These are phyloP conservation scores for Nebria salina DNA, from an alignment of 2,888 invertebrate species.

Conservation along the genomic window DNA sequence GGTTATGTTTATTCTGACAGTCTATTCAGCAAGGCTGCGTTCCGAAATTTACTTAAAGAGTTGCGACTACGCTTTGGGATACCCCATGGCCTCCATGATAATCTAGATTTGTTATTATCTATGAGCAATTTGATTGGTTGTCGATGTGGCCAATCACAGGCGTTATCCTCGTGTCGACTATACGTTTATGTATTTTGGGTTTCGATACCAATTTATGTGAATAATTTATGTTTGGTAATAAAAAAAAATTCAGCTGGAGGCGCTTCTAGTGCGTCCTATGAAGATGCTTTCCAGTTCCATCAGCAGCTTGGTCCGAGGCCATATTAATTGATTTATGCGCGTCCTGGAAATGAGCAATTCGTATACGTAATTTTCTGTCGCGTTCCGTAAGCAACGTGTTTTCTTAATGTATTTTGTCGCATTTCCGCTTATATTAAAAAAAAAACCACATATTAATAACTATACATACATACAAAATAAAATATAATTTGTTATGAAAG, in stretches of 20 bases:
- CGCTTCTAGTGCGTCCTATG: not conserved
- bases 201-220: too few relatives aligned
- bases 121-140: too few relatives aligned
- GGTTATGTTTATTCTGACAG: constrained; percentile 15
- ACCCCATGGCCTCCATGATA: too few relatives aligned
- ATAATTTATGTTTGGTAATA: too few relatives aligned
- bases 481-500: not conserved
- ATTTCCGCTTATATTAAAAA: not conserved
- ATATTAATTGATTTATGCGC: constrained; percentile 24
- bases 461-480: not conserved
- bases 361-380: constrained; percentile 26
- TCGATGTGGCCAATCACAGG: too few relatives aligned
- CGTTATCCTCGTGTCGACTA: too few relatives aligned
- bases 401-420: not conserved
- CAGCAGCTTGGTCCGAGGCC: constrained; percentile 8
- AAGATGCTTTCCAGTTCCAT: constrained; percentile 19
- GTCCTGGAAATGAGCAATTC: constrained; percentile 24
- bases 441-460: not conserved
- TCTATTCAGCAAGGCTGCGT: not conserved
- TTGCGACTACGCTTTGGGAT: too few relatives aligned
- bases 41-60: too few relatives aligned
- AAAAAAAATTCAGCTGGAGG: not conserved
- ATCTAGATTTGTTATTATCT: too few relatives aligned
- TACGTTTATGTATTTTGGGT: too few relatives aligned
- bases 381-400: constrained; percentile 11